Percentiles rank a stretch among this genome's conserved stretches.
These are phyloP conservation scores for Heliangelus exortis DNA, from an alignment of 2,797 vertebrate species.

Conservation along the genomic window DNA sequence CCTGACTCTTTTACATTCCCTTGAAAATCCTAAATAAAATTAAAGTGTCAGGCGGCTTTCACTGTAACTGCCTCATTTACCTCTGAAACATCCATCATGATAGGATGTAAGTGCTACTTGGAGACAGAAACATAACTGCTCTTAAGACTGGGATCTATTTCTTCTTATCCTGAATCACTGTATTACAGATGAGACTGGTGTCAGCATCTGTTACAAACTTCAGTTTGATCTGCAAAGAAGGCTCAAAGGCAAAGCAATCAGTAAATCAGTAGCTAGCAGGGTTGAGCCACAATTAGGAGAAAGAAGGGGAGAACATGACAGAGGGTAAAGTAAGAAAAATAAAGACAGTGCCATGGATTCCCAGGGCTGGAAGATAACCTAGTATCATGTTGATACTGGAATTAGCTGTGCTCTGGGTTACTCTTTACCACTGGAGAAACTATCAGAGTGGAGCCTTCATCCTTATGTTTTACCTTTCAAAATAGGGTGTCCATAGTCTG, in stretches of 20 bases:
- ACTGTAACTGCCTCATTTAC: not conserved
- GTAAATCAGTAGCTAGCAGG: not conserved
- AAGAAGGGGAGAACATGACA: not conserved
- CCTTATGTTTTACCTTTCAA: not conserved
- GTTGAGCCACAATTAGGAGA: not conserved
- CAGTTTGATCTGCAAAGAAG: not conserved
- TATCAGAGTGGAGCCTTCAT: accelerated
- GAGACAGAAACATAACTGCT: not conserved
- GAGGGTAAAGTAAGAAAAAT: not conserved
- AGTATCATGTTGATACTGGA: not conserved
- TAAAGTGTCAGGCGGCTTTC: not conserved
- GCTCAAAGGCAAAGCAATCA: not conserved
- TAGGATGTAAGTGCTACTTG: not conserved
- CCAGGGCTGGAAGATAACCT: not conserved
- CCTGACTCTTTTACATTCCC: not conserved
- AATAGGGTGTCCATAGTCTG: not conserved
- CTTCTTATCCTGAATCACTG: not conserved
- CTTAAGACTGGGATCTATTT: not conserved
- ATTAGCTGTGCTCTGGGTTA: not conserved
- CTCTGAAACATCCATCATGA: not conserved
- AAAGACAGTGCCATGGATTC: accelerated
- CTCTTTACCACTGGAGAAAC: not conserved
- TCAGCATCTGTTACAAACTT: not conserved
- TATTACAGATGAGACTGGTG: not conserved
- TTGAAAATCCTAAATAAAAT: not conserved